phyloP scores from a whole-genome alignment of 2,797 vertebrate genomes.

The Glossophaga mutica region DNA sequence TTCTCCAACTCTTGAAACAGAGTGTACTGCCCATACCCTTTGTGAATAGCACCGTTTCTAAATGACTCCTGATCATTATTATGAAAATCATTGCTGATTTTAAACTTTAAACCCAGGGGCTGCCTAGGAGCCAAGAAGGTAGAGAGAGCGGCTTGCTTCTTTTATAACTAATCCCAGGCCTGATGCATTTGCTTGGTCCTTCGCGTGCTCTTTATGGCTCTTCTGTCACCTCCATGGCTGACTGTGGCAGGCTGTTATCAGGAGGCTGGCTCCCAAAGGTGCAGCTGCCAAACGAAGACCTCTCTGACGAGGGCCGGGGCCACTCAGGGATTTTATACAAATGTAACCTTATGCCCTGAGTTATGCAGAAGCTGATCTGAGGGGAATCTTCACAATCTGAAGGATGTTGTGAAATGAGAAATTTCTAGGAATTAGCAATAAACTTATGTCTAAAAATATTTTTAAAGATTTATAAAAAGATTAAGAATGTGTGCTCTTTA shows the following conservation, averaged over 20 bases:
- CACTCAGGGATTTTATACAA: background rate
- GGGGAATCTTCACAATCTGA: background rate
- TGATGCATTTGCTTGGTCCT: background rate
- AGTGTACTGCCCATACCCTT: background rate
- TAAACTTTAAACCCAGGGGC: background rate
- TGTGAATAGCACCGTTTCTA: background rate
- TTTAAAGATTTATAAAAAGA: background rate
- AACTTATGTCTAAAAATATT: background rate
- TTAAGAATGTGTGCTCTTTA: background rate
- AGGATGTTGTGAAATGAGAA: background rate
- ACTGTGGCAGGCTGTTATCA: background rate
- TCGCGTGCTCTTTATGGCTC: background rate
- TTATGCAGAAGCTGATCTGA: background rate
- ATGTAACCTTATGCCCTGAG: background rate
- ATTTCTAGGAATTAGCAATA: constrained; percentile 4
- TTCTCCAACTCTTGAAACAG: background rate
- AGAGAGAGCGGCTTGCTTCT: background rate
- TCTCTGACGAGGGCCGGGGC: background rate
- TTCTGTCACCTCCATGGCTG: background rate
- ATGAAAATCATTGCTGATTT: background rate
- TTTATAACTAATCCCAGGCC: background rate
- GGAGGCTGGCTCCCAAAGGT: background rate
- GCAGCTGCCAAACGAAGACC: background rate
- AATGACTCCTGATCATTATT: background rate
- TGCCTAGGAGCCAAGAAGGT: background rate